phyloP scores from a whole-genome alignment of 2,888 invertebrate species.

The Euplexia lucipara region DNA sequence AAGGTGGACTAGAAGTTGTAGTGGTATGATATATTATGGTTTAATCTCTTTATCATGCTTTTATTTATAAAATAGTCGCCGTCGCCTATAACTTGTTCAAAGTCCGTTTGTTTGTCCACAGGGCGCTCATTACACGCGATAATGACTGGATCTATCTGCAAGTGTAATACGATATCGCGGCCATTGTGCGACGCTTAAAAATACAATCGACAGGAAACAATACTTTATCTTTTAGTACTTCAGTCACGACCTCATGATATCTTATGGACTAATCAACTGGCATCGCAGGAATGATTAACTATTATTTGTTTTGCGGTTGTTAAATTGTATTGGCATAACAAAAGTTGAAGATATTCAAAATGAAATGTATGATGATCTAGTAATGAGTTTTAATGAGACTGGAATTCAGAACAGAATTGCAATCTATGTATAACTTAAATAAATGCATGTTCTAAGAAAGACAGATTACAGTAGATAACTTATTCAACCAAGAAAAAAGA shows the following conservation, averaged over 20 bases:
- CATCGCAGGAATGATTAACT: constrained; percentile 39
- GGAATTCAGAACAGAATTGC: background rate
- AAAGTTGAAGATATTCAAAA: background rate
- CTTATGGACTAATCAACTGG: constrained; percentile 53
- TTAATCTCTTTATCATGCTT: background rate
- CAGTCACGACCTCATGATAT: constrained; percentile 56
- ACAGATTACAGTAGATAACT: constrained; percentile 18
- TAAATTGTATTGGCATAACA: constrained; percentile 11
- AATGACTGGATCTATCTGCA: constrained; percentile 80
- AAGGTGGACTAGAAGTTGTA: too few species aligned
- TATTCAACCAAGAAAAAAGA: constrained; percentile 21
- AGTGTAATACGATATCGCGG: constrained; percentile 75
- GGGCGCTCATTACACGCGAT: constrained; percentile 78
- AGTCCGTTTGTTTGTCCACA: constrained; percentile 56
- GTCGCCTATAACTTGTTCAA: constrained; percentile 9
- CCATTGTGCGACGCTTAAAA: constrained; percentile 63
- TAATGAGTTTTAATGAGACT: background rate
- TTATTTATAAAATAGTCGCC: constrained; percentile 30
- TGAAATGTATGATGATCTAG: background rate
- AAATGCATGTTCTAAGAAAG: constrained; percentile 2
- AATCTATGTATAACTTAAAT: background rate
- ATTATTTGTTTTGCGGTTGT: constrained; percentile 38
- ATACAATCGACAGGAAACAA: constrained; percentile 62
- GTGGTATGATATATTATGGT: background rate
- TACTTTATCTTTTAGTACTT: constrained; percentile 56